Conservation (phyloP, 2,797 vertebrate genomes). For the Rhabdophis nuchalis region DNA sequence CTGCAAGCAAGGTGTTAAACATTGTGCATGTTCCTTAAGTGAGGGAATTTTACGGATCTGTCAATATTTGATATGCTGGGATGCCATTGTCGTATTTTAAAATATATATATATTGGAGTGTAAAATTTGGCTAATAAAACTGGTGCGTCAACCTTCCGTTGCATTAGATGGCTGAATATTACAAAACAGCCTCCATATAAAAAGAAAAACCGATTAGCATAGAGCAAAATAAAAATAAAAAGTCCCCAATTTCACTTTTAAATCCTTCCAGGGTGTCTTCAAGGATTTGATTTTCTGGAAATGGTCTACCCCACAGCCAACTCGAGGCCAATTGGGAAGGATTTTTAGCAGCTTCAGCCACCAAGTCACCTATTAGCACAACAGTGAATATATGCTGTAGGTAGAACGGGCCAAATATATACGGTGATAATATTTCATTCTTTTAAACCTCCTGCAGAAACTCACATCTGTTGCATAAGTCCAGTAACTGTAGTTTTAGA, state of each 20-base stretch:
- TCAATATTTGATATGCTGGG: not conserved
- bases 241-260: not conserved
- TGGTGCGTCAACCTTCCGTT: not conserved
- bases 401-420: slow-evolving; percentile 7
- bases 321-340: not conserved
- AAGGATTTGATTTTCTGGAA: not conserved
- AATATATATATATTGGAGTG: not conserved
- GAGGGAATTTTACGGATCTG: not conserved
- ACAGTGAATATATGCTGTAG: slow-evolving; percentile 5
- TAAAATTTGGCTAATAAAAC: not conserved
- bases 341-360: not conserved
- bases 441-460: not conserved
- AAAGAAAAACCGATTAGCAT: not conserved
- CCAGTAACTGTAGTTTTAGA: not conserved
- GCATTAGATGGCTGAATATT: not conserved
- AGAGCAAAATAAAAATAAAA: not conserved
- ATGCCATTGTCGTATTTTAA: not conserved
- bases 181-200: not conserved
- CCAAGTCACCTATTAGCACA: slow-evolving; percentile 5
- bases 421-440: not conserved
- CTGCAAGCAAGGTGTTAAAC: not conserved
- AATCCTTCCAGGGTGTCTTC: not conserved
- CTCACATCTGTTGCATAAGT: not conserved
- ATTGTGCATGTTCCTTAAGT: not conserved
- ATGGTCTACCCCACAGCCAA: not conserved